phyloP scores from a whole-genome alignment of 2,888 invertebrate species.

The Nephrotoma guestfalica region DNA sequence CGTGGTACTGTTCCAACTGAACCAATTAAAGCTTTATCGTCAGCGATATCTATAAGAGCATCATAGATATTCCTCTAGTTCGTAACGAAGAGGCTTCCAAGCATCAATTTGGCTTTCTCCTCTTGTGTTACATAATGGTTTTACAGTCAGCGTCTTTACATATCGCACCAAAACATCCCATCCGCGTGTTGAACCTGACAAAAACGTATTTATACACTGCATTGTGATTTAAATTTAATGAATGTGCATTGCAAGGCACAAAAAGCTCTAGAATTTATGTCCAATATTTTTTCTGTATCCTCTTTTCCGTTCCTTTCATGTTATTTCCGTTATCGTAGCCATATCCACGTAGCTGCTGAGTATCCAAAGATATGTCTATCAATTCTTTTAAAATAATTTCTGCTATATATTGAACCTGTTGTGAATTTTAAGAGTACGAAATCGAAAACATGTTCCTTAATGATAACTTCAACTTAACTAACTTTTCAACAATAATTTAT shows the following conservation, averaged over 20 bases:
- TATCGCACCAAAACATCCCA: background rate
- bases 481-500: too few species aligned
- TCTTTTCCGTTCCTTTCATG: background rate
- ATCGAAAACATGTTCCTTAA: background rate
- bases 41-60: background rate
- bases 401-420: slow-evolving; percentile 2
- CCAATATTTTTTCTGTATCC: background rate
- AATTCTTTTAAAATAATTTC: slow-evolving; percentile 4
- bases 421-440: background rate
- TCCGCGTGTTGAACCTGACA: background rate
- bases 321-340: background rate
- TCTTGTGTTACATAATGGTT: background rate
- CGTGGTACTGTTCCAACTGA: background rate
- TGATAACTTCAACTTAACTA: background rate
- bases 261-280: background rate
- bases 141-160: background rate
- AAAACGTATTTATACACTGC: background rate
- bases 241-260: background rate
- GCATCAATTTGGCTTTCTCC: background rate
- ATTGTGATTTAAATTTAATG: background rate
- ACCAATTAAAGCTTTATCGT: background rate
- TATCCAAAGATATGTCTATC: slow-evolving; percentile 4
- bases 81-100: background rate
- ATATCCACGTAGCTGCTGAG: background rate
- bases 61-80: background rate